phyloP scores from a whole-genome alignment of 2,113 vertebrate genomes.

The Clarias gariepinus region DNA sequence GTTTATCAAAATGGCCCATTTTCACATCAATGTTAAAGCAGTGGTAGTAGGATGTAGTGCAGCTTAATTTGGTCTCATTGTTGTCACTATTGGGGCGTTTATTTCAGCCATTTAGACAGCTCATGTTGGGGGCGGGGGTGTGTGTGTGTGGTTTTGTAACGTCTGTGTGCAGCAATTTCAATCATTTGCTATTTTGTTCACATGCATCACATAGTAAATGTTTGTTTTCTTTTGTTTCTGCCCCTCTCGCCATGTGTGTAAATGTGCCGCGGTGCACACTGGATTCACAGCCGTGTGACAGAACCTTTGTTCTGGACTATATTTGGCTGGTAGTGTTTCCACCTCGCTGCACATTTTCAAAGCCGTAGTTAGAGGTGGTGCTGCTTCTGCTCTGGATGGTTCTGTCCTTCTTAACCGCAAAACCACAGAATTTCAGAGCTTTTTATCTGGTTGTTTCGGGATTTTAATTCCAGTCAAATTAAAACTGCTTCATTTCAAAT shows the following conservation, averaged over 20 bases:
- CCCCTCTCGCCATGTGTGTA: not conserved
- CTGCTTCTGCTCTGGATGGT: not conserved
- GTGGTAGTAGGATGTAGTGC: not conserved
- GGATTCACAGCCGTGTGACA: not conserved
- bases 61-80: not conserved
- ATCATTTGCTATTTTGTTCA: not conserved
- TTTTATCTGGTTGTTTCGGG: not conserved
- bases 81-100: not conserved
- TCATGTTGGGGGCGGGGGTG: not conserved
- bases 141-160: not conserved
- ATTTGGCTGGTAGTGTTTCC: not conserved
- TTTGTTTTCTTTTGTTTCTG: not conserved
- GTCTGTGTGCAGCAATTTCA: not conserved
- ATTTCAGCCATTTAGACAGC: not conserved
- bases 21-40: not conserved
- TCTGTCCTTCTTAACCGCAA: not conserved
- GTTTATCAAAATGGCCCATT: not conserved
- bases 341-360: not conserved
- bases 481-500: not conserved
- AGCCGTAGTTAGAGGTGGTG: not conserved
- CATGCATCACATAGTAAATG: not conserved
- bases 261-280: not conserved
- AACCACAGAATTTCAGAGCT: not conserved
- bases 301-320: slow-evolving; percentile 17
- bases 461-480: not conserved